Conservation (phyloP, 2,797 vertebrate genomes). For the Enteromius mattozi region DNA sequence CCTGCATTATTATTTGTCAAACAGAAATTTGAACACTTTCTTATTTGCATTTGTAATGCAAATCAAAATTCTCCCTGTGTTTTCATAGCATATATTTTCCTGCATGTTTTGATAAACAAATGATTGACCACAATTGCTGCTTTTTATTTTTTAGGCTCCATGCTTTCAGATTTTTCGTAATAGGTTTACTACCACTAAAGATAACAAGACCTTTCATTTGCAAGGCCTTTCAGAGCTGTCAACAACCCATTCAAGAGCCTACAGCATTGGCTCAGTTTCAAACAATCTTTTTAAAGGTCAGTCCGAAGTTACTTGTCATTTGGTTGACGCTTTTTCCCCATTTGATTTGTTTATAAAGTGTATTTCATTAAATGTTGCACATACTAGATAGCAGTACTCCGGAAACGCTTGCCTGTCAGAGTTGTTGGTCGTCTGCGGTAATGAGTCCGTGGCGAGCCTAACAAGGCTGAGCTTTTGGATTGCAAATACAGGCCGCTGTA, state of each 20-base stretch:
- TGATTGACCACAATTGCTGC: constrained; percentile 53
- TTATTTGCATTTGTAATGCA: constrained; percentile 51
- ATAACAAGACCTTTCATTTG: constrained; percentile 49
- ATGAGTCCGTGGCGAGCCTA: constrained; percentile 76
- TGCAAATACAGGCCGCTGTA: constrained; percentile 81
- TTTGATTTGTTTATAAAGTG: constrained; percentile 51
- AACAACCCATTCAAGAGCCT: constrained; percentile 33
- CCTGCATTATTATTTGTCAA: constrained; percentile 45
- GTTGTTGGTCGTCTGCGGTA: constrained; percentile 62
- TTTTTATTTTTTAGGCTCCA: constrained; percentile 43
- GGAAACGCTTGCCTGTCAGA: constrained; percentile 45
- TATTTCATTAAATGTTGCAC: constrained; percentile 51
- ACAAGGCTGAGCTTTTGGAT: constrained; percentile 80
- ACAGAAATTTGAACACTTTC: constrained; percentile 29
- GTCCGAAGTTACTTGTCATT: constrained; percentile 40
- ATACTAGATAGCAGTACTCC: constrained; percentile 12
- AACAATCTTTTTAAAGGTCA: constrained; percentile 51
- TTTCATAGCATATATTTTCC: constrained; percentile 52
- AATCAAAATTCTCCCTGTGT: constrained; percentile 28
- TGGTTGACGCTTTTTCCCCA: constrained; percentile 30
- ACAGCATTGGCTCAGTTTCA: constrained; percentile 30
- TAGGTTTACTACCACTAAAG: constrained; percentile 33
- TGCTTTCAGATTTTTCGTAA: constrained; percentile 45
- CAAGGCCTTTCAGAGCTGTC: constrained; percentile 41
- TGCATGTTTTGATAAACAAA: constrained; percentile 51